Evolutionary conservation across 2,888 invertebrate species (phyloP), one percentile per base, ranked within the genome.

Genomic region (Drymonia ruficornis): DNA sequence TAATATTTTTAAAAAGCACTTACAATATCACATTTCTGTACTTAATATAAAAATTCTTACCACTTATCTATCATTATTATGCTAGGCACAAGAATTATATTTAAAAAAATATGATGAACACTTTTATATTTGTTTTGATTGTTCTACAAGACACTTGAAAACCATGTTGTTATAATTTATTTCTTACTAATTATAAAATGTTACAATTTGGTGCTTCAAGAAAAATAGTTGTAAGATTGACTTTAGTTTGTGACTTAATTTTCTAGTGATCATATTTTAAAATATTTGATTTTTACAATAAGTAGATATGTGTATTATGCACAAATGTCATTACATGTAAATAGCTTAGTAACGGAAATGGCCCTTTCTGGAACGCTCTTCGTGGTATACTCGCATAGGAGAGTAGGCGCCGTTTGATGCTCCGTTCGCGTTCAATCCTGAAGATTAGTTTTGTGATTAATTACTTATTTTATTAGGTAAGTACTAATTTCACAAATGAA

Each of bases 371-470:
- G 96, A 96, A 74, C 96, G 93, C 74, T 96, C 96, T 77, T 97
- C 96, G 85, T 97, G 96, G 78, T 97, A 97, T 12, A 97, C 96
- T 70, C 96, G 92, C 80, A 97, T 93, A 1, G 96, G 96, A 15
- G 96, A 96, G 78, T 97, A 97, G 61, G 94, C 95, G 51, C 96
- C 96, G 73, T 95, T 96, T 2, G 93, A 86, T 23, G 84, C 85
- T 51, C 93, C 93, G 65, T 94, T 95, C 23, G 93, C 86, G 77
- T 95, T 95, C 83, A 95, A 89, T 63, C 94, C 95, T 95, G 86
- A 46, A 70, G n/a, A 28, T 13, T 44, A 5, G n/a, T 3, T 18
- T n/a, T 18, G 9, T 11, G 19, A 42, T 42, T 42, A 36, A n/a
- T 42, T 18, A 19, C n/a, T n/a, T n/a, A n/a, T n/a, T n/a, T n/a